Conservation (phyloP, 92 coral and sea anemone species). For the Porites lobata region DNA sequence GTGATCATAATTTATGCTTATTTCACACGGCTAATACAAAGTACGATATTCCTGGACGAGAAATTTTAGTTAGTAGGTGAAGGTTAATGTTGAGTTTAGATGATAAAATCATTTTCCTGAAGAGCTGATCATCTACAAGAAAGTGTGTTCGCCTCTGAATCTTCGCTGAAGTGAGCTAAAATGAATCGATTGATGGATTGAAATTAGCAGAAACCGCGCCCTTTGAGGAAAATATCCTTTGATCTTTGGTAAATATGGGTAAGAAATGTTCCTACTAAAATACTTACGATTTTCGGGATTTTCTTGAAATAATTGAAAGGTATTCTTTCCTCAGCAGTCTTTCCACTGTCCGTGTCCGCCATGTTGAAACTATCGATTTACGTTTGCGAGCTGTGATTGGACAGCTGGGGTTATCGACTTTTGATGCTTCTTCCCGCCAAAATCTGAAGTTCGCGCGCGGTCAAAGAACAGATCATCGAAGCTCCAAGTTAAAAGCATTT, state of each 20-base stretch:
- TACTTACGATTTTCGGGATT: conserved; percentile 76
- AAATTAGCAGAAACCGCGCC: neutral
- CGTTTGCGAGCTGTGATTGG: conserved; percentile 38
- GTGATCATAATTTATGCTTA: too few species aligned
- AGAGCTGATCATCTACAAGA: too few species aligned
- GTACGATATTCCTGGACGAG: too few species aligned
- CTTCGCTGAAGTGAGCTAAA: neutral
- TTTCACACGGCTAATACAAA: too few species aligned
- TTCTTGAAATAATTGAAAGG: conserved; percentile 57
- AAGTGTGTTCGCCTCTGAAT: too few species aligned
- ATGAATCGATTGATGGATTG: neutral
- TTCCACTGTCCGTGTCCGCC: conserved; percentile 67
- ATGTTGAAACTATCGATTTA: conserved; percentile 48
- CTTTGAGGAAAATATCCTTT: neutral
- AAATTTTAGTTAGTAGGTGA: too few species aligned
- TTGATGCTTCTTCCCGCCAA: conserved; percentile 67
- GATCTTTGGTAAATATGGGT: neutral
- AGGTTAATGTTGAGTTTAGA: too few species aligned
- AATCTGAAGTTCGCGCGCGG: conserved; percentile 36
- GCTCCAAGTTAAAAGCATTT: too few species aligned
- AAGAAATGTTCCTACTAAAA: neutral
- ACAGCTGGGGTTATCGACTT: neutral
- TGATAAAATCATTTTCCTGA: too few species aligned
- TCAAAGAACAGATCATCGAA: neutral
- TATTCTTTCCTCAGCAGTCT: conserved; percentile 15